A percentile compares a stretch with the other conserved stretches of the same genome.
Conservation (phyloP, 2,888 invertebrate genomes). For the Dusona sp. region DNA sequence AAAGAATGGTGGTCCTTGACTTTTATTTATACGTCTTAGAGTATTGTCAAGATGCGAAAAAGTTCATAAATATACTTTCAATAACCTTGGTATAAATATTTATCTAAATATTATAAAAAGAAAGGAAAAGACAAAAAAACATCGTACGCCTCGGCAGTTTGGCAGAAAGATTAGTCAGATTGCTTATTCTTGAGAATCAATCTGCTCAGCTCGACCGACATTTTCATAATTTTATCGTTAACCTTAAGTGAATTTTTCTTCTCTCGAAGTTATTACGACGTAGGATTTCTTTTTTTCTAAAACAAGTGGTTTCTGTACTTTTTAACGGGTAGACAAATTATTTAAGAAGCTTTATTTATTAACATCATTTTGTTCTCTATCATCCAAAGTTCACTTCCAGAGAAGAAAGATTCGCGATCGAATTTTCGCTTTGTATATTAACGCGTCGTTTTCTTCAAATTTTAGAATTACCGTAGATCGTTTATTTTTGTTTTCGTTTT, state of each 20-base stretch:
- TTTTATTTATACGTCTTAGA: slow-evolving; percentile 43
- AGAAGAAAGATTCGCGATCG: slow-evolving; percentile 63
- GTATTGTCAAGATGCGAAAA: slow-evolving; percentile 71
- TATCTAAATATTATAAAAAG: slow-evolving; percentile 6
- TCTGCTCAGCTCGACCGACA: slow-evolving; percentile 43
- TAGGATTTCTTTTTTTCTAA: background rate
- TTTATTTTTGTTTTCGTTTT: slow-evolving; percentile 46
- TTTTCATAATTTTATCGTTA: slow-evolving; percentile 49
- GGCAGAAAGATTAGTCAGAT: slow-evolving; percentile 47
- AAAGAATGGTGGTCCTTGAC: slow-evolving; percentile 53
- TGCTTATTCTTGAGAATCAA: slow-evolving; percentile 39
- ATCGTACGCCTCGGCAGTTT: slow-evolving; percentile 52
- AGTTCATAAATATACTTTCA: slow-evolving; percentile 52
- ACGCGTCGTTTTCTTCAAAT: slow-evolving; percentile 73
- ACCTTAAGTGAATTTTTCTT: slow-evolving; percentile 46
- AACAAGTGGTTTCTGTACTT: background rate
- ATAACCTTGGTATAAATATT: slow-evolving; percentile 35
- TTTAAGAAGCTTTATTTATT: background rate
- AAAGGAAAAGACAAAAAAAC: slow-evolving; percentile 10
- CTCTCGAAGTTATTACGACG: slow-evolving; percentile 44
- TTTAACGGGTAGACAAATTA: background rate
- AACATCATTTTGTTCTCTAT: background rate
- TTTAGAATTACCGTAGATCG: slow-evolving; percentile 60
- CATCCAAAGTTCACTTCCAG: slow-evolving; percentile 37
- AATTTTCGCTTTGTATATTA: slow-evolving; percentile 80